These are phyloP conservation scores for Nezara viridula DNA, from an alignment of 2,888 invertebrate species.

Conservation along the genomic window DNA sequence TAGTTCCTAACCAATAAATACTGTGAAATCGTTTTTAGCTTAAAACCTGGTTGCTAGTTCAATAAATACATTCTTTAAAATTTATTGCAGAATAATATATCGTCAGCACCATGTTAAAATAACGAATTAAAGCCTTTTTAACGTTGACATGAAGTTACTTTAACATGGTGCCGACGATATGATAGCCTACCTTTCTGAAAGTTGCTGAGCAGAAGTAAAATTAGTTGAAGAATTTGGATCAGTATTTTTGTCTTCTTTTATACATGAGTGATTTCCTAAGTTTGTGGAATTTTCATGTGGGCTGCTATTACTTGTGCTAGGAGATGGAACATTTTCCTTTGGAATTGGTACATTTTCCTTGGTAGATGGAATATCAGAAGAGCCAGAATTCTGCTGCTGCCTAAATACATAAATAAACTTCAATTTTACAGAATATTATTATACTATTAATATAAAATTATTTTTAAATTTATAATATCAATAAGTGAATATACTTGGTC, in stretches of 20 bases:
- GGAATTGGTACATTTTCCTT: constrained; percentile 20
- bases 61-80: too few relatives aligned
- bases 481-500: neutral
- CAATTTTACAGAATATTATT: neutral
- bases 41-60: neutral
- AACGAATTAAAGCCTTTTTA: too few relatives aligned
- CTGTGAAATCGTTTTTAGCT: neutral
- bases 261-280: neutral
- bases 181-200: neutral
- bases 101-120: too few relatives aligned
- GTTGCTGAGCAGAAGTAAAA: neutral
- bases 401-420: neutral
- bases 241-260: constrained; percentile 17
- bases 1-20: too few relatives aligned
- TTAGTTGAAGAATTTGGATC: neutral
- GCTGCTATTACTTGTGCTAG: neutral
- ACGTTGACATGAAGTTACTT: too few relatives aligned
- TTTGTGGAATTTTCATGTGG: neutral
- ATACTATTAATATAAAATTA: neutral
- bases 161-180: too few relatives aligned
- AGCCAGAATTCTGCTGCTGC: neutral
- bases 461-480: neutral
- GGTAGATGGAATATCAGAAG: constrained; percentile 17
- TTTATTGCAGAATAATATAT: too few relatives aligned
- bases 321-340: neutral